Conservation (phyloP, 2,888 invertebrate genomes). For the Scaptomyza cyrtandrae region DNA sequence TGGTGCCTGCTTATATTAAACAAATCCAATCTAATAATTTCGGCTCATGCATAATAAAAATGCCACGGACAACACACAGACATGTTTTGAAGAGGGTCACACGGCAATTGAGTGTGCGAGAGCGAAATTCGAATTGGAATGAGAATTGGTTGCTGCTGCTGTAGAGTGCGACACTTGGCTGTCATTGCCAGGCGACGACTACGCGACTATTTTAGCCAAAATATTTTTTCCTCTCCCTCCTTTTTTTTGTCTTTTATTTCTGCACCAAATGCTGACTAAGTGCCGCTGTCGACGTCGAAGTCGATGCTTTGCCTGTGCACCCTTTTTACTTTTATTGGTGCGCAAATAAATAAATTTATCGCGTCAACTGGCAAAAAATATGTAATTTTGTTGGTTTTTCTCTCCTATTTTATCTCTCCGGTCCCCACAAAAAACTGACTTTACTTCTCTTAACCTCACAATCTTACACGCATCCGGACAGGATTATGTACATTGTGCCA, state of each 20-base stretch:
- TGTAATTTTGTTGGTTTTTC: conserved; percentile 17
- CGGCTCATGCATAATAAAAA: conserved; percentile 68
- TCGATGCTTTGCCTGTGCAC: conserved; percentile 38
- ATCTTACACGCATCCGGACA: conserved; percentile 9
- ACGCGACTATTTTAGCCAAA: conserved; percentile 65
- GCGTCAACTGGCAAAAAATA: conserved; percentile 47
- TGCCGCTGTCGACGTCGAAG: conserved; percentile 48
- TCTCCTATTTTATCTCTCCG: neutral
- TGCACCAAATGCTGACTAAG: conserved; percentile 74
- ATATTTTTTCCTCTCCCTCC: conserved; percentile 36
- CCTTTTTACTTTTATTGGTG: conserved; percentile 58
- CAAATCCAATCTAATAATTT: conserved; percentile 62
- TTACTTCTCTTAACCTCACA: neutral
- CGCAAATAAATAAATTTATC: conserved; percentile 67
- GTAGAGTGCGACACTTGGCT: conserved; percentile 66
- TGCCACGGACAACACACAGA: conserved; percentile 47
- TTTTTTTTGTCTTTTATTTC: neutral
- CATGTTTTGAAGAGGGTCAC: conserved; percentile 54
- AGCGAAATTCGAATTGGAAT: too few relatives aligned
- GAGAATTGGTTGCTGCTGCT: too few relatives aligned
- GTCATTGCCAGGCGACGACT: conserved; percentile 60
- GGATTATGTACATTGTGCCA: conserved; percentile 39
- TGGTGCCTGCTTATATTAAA: conserved; percentile 50
- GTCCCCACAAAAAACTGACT: conserved; percentile 12
- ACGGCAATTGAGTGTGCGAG: conserved; percentile 7